phyloP scores from a whole-genome alignment of 2,113 vertebrate species.

The Galemys pyrenaicus region DNA sequence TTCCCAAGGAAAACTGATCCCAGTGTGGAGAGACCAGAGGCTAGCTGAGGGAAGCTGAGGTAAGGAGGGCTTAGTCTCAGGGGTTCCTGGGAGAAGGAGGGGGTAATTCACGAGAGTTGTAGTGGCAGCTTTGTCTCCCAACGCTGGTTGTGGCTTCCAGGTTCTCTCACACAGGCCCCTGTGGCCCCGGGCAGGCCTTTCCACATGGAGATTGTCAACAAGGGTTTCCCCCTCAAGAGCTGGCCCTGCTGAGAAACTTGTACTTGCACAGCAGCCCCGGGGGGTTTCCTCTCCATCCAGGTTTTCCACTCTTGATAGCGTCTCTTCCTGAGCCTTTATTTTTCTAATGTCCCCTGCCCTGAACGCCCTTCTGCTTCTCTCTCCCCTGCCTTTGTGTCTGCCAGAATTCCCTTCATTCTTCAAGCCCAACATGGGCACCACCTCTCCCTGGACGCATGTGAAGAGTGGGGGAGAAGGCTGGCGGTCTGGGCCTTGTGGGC shows the following conservation, averaged over 20 bases:
- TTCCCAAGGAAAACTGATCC: too few relatives aligned
- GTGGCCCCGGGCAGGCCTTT: neutral
- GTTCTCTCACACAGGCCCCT: neutral
- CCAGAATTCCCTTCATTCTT: neutral
- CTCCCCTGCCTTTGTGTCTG: neutral
- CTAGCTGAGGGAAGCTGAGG: neutral
- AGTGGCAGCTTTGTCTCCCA: neutral
- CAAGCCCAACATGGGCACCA: neutral
- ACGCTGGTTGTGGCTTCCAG: neutral
- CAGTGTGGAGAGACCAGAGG: neutral
- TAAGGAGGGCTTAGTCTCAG: accelerated
- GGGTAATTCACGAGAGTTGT: neutral
- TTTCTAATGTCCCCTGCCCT: neutral
- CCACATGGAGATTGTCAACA: neutral
- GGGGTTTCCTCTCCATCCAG: neutral
- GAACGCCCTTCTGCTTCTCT: too few relatives aligned
- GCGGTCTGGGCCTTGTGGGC: neutral
- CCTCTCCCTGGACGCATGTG: neutral
- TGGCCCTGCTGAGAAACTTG: neutral
- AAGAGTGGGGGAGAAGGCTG: neutral
- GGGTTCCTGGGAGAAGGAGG: neutral
- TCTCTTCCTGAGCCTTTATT: neutral
- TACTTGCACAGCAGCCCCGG: too few relatives aligned
- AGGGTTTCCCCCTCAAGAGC: neutral
- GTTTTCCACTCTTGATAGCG: neutral